Conservation (phyloP, 2,113 vertebrate genomes). For the Sceloporus undulatus region DNA sequence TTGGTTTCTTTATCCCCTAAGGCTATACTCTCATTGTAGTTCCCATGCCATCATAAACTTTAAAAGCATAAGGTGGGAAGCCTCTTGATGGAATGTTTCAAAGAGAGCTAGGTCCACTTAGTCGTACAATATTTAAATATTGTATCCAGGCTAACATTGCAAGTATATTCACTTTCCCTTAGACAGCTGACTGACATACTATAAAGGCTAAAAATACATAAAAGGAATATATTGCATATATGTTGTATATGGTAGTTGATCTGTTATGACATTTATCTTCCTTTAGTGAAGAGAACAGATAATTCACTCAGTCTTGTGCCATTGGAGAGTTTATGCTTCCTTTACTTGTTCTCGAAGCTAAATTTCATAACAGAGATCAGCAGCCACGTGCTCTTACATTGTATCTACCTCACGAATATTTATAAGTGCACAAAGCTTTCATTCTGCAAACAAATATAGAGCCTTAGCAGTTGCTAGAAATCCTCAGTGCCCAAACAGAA, state of each 20-base stretch:
- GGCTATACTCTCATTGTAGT: too few relatives aligned
- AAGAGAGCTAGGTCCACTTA: background rate
- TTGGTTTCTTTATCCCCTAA: background rate
- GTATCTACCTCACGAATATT: background rate
- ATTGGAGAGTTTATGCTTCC: constrained; percentile 37
- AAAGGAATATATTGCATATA: background rate
- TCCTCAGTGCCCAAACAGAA: background rate
- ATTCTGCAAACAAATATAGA: background rate
- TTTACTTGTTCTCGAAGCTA: constrained; percentile 44
- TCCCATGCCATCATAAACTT: background rate
- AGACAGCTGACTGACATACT: background rate
- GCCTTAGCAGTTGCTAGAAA: background rate
- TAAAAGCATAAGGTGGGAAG: background rate
- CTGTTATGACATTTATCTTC: constrained; percentile 14
- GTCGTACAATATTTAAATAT: background rate
- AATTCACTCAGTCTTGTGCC: constrained; percentile 41
- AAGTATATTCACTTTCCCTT: constrained; percentile 25
- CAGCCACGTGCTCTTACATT: background rate
- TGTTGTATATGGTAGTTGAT: constrained; percentile 21
- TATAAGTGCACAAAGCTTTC: background rate
- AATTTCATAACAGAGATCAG: constrained; percentile 38
- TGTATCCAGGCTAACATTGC: background rate
- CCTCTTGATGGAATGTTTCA: background rate
- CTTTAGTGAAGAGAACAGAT: constrained; percentile 33
- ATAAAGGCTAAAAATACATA: constrained; percentile 28